phyloP scores from a whole-genome alignment of 2,888 invertebrate genomes.

The Scaptomyza parva region DNA sequence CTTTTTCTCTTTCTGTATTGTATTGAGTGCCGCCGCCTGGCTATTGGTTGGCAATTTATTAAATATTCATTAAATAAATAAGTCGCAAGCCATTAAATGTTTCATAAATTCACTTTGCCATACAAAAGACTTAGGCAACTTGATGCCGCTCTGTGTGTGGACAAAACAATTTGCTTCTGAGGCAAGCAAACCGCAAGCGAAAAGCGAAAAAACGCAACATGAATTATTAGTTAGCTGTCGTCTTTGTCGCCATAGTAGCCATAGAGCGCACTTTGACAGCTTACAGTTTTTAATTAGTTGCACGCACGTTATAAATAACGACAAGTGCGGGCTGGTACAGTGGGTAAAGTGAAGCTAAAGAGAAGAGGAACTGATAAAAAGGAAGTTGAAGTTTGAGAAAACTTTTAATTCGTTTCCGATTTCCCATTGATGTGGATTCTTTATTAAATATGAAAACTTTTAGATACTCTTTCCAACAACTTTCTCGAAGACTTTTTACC shows the following conservation, averaged over 20 bases:
- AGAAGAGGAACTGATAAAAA: background rate
- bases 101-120: conserved; percentile 60
- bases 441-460: no score
- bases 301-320: conserved; percentile 50
- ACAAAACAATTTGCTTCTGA: conserved; percentile 50
- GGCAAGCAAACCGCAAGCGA: conserved; percentile 13
- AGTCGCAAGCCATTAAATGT: conserved; percentile 62
- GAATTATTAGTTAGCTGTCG: conserved; percentile 48
- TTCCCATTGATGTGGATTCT: no score
- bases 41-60: conserved; percentile 66
- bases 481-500: conserved; percentile 10
- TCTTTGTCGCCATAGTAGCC: conserved; percentile 24
- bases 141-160: conserved; percentile 25
- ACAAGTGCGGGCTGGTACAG: conserved; percentile 42
- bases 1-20: conserved; percentile 55
- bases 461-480: background rate
- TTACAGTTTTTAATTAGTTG: conserved; percentile 66
- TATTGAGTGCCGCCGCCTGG: conserved; percentile 19
- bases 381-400: background rate
- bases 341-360: conserved; percentile 33
- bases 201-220: conserved; percentile 36
- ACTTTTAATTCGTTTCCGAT: no score
- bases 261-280: conserved; percentile 61
- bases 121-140: conserved; percentile 69
- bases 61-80: conserved; percentile 69